Conservation (phyloP, 2,888 invertebrate genomes). For the Watsonalla binaria region DNA sequence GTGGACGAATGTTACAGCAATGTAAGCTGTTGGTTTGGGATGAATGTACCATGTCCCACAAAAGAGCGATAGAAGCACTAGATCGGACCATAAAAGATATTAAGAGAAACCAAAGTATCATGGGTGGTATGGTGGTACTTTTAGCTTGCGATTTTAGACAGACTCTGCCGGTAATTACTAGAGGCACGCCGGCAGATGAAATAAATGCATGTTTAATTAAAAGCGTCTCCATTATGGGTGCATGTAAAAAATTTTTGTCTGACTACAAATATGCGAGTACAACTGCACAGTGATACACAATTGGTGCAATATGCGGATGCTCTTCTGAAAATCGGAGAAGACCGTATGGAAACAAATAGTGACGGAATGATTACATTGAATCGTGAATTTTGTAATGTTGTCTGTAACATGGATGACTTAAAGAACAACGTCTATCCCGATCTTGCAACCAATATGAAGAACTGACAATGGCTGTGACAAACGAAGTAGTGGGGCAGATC, state of each 20-base stretch:
- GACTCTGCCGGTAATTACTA: slow-evolving; percentile 12
- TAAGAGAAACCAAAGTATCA: slow-evolving; percentile 7
- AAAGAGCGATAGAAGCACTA: slow-evolving; percentile 20
- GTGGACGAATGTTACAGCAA: no score
- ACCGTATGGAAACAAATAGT: background rate
- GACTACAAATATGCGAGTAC: slow-evolving; percentile 3
- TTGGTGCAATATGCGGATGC: background rate
- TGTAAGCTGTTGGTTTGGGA: no score
- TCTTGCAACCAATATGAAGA: no score
- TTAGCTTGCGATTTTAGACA: slow-evolving; percentile 17
- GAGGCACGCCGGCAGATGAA: slow-evolving; percentile 13
- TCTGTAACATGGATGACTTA: no score
- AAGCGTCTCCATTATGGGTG: slow-evolving; percentile 12
- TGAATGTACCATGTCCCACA: slow-evolving; percentile 18
- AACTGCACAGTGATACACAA: background rate
- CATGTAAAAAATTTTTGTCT: background rate
- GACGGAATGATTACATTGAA: no score
- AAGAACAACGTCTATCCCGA: no score
- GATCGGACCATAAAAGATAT: slow-evolving; percentile 15
- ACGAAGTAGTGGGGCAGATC: no score
- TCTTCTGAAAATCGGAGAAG: background rate
- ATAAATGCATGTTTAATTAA: slow-evolving; percentile 15
- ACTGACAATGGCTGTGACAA: no score
- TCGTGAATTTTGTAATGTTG: no score
- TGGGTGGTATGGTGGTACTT: slow-evolving; percentile 15